Conservation (phyloP, 2,888 invertebrate species). For the Rosalia funebris region DNA sequence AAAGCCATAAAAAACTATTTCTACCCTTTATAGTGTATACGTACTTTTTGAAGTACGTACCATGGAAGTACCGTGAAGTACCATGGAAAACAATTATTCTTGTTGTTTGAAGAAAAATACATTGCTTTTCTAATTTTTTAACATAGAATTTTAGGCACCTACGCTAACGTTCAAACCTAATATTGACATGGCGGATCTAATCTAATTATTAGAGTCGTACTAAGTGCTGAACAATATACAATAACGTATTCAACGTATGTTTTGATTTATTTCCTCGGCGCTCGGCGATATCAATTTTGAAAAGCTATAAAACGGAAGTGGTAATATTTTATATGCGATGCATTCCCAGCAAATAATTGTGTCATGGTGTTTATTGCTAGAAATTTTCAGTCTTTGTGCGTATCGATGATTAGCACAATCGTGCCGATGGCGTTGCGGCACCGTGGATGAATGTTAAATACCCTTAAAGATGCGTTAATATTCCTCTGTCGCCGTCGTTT, state of each 20-base stretch:
- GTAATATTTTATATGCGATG: slow-evolving; percentile 45
- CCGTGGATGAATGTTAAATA: slow-evolving; percentile 50
- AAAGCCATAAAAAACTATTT: too few relatives aligned
- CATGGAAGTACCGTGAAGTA: too few relatives aligned
- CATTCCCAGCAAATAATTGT: slow-evolving; percentile 53
- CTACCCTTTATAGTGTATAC: too few relatives aligned
- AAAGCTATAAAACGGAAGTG: slow-evolving; percentile 46
- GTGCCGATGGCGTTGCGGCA: slow-evolving; percentile 48
- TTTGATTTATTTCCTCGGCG: slow-evolving; percentile 35
- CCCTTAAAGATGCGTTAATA: slow-evolving; percentile 52
- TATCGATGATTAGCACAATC: slow-evolving; percentile 54
- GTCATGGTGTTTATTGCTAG: slow-evolving; percentile 52
- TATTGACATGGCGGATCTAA: too few relatives aligned
- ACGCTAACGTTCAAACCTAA: too few relatives aligned
- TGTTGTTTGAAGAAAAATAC: too few relatives aligned
- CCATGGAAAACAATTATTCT: too few relatives aligned
- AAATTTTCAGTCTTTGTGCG: slow-evolving; percentile 54
- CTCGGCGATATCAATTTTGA: slow-evolving; percentile 34
- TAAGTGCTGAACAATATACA: too few relatives aligned
- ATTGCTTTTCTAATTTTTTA: too few relatives aligned
- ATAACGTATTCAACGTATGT: slow-evolving; percentile 33
- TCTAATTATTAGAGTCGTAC: too few relatives aligned
- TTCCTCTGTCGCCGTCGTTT: slow-evolving; percentile 48
- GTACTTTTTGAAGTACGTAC: too few relatives aligned
- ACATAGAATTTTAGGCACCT: too few relatives aligned